These are phyloP conservation scores for Drosophila tanythrix DNA, from an alignment of 2,888 invertebrate genomes.

Conservation along the genomic window DNA sequence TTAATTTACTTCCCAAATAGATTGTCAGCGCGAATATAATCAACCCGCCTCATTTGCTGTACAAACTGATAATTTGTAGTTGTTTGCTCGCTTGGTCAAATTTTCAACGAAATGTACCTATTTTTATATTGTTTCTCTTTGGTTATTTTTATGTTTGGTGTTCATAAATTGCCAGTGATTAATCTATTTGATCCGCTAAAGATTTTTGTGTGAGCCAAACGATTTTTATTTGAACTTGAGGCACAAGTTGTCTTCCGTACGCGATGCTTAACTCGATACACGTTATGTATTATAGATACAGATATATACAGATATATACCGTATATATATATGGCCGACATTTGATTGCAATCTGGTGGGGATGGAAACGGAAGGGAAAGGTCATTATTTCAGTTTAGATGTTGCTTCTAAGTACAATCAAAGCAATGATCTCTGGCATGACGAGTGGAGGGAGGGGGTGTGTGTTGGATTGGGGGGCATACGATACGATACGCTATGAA, in stretches of 20 bases:
- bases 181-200: slow-evolving; percentile 72
- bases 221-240: slow-evolving; percentile 79
- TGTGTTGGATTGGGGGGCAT: background rate
- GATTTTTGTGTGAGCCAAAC: slow-evolving; percentile 55
- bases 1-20: slow-evolving; percentile 27
- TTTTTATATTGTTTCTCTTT: slow-evolving; percentile 49
- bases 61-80: slow-evolving; percentile 23
- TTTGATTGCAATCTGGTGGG: slow-evolving; percentile 47
- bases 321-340: slow-evolving; percentile 26
- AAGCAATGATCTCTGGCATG: slow-evolving; percentile 30
- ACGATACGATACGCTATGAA: slow-evolving; percentile 10
- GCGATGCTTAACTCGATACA: slow-evolving; percentile 35
- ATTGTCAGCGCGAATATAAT: slow-evolving; percentile 8
- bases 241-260: slow-evolving; percentile 24
- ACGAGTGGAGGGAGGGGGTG: background rate
- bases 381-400: slow-evolving; percentile 45
- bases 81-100: slow-evolving; percentile 5
- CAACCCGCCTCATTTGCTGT: background rate
- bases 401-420: slow-evolving; percentile 56
- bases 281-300: slow-evolving; percentile 21
- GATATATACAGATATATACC: slow-evolving; percentile 11
- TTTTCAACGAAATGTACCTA: slow-evolving; percentile 20
- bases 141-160: slow-evolving; percentile 57
- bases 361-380: background rate
- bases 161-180: slow-evolving; percentile 75